Conservation (phyloP, 2,888 invertebrate genomes). For the Tholera decimalis region DNA sequence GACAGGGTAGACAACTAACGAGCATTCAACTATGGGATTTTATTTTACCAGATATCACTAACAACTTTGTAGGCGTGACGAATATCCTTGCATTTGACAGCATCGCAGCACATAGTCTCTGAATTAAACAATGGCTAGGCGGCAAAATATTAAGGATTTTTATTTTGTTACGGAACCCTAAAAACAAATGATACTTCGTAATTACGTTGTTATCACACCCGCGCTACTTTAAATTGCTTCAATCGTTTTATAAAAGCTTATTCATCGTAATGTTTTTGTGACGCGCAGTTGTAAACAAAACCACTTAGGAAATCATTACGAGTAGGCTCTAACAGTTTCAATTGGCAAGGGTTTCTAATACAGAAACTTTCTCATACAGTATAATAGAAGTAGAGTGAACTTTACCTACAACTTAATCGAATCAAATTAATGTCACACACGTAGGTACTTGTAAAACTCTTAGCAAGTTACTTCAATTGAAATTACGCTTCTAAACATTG, state of each 20-base stretch:
- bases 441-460: slow-evolving; percentile 26
- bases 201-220: slow-evolving; percentile 12
- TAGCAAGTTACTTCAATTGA: slow-evolving; percentile 20
- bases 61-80: no score
- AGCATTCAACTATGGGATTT: no score
- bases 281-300: slow-evolving; percentile 40
- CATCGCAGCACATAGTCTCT: no score
- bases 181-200: no score
- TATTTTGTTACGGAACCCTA: no score
- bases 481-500: slow-evolving; percentile 25
- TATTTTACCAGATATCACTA: no score
- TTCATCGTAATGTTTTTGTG: slow-evolving; percentile 35
- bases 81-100: no score
- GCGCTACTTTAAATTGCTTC: slow-evolving; percentile 12
- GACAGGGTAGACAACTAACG: no score
- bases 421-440: slow-evolving; percentile 42
- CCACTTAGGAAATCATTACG: slow-evolving; percentile 54
- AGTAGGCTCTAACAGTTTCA: slow-evolving; percentile 28
- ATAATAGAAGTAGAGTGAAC: slow-evolving; percentile 48
- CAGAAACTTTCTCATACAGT: slow-evolving; percentile 37
- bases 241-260: slow-evolving; percentile 19
- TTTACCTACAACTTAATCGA: slow-evolving; percentile 37
- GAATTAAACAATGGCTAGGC: no score
- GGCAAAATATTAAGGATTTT: no score
- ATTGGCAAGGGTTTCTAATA: slow-evolving; percentile 35